Base-by-base conservation (phyloP, 2,797 vertebrate genomes). In the Lagocephalus sceleratus region DNA sequence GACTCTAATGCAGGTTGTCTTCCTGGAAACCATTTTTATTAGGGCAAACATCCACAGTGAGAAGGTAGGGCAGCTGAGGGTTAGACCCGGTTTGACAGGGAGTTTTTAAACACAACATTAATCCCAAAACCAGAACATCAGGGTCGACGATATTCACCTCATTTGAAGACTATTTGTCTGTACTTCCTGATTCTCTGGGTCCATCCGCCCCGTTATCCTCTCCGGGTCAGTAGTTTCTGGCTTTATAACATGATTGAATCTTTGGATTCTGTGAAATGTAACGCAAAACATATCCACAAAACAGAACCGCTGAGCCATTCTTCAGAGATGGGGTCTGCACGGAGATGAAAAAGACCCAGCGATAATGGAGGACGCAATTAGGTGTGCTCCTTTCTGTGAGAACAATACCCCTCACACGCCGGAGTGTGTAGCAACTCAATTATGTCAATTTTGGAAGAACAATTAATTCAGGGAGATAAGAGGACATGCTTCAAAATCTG, bases 381-480 rank as follows among this genome's bases (percentile, higher is more conserved):
- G 47, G 63, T 61, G 43, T 53, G 57, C 67, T 35, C 70, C 67
- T 49, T 65, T 85, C 76, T 51, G 38, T 58, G 71, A 78, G 78
- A 79, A 88, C 81, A 88, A 86, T 87, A 40, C 76, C 60, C 74
- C 54, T 70, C 63, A 15, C 21, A 68, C 59, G 66, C 62, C 54
- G 47, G 42, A 59, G 44, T 63, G 66, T 64, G 49, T 64, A 60
- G 71, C 73, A 76, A 84, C 81, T 85, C 77, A 88, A 87, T 87
- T 85, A 84, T 76, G 77, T 65, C 77, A 75, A 59, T 85, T 85
- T 68, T 47, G 57, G 63, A 81, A 76, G 56, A 64, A 71, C 73
- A 79, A 82, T 87, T 87, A 76, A 68, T 59, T 61, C 2, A 58
- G 59, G 20, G 66, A 84, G 85, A 88, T 88, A 86, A 87, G 78